phyloP scores from a whole-genome alignment of 2,113 vertebrate genomes.

The Saccopteryx bilineata region DNA sequence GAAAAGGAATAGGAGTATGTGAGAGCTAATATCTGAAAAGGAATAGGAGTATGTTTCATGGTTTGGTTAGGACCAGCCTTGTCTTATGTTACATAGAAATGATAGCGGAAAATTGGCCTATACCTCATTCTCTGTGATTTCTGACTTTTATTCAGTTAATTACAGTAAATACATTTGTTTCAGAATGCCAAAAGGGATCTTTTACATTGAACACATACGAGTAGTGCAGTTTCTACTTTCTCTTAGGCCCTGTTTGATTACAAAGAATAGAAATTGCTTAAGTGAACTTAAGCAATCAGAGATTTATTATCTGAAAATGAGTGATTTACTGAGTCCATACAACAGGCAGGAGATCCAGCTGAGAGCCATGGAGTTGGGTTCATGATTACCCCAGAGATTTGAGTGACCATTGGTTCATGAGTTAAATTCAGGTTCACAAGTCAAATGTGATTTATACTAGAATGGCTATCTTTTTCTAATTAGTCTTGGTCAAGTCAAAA shows the following conservation, averaged over 20 bases:
- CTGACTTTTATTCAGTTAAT: slow-evolving; percentile 28
- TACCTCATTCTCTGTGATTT: background rate
- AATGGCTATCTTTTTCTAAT: background rate
- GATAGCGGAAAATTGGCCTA: background rate
- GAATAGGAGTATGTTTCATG: background rate
- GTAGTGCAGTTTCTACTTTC: background rate
- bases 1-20: background rate
- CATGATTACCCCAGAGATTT: background rate
- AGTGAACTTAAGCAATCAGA: background rate
- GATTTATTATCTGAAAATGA: background rate
- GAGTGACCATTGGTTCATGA: background rate
- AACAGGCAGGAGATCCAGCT: background rate
- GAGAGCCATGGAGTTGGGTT: background rate
- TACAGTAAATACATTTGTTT: background rate
- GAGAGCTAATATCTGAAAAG: background rate
- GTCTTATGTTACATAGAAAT: background rate
- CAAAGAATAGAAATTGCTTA: slow-evolving; percentile 1
- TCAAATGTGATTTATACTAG: background rate
- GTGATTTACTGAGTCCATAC: background rate
- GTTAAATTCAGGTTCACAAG: background rate
- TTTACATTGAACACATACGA: slow-evolving; percentile 52
- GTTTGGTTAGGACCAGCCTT: background rate
- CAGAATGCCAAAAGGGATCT: slow-evolving; percentile 7
- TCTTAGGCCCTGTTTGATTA: background rate
- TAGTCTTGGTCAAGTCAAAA: background rate